These are phyloP conservation scores for Pangasius macronema DNA, from an alignment of 2,797 vertebrate genomes.

Conservation along the genomic window DNA sequence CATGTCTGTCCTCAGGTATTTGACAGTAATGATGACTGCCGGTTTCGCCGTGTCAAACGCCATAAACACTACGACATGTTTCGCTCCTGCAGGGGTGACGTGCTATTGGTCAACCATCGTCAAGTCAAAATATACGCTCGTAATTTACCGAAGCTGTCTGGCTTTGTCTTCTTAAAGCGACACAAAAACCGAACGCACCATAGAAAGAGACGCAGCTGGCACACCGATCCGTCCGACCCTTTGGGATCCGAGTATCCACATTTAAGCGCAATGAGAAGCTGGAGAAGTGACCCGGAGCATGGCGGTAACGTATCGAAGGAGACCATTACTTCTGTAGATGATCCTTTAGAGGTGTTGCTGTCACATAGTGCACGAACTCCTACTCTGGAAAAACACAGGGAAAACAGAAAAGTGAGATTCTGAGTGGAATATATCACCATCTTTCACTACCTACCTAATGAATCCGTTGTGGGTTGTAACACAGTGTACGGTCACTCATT, in stretches of 20 bases:
- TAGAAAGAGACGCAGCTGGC: conserved; percentile 77
- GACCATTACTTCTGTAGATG: conserved; percentile 76
- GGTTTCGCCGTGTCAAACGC: conserved; percentile 20
- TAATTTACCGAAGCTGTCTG: neutral
- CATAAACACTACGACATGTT: conserved; percentile 72
- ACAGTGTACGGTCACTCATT: neutral
- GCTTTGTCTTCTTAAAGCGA: conserved; percentile 7
- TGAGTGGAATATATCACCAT: neutral
- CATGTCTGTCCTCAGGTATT: conserved; percentile 29
- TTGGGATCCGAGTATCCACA: conserved; percentile 65
- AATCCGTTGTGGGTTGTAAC: neutral
- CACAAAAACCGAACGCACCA: conserved; percentile 39
- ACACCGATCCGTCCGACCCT: conserved; percentile 73
- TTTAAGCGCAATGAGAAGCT: conserved; percentile 51
- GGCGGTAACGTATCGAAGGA: conserved; percentile 73
- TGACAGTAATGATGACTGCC: conserved; percentile 28
- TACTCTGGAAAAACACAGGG: conserved; percentile 41
- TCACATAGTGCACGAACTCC: conserved; percentile 69
- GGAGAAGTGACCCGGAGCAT: conserved; percentile 48
- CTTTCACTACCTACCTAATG: neutral
- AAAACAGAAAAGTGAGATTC: conserved; percentile 34
- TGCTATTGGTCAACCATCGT: conserved; percentile 70
- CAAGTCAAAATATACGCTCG: conserved; percentile 55
- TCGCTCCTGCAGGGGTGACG: conserved; percentile 70
- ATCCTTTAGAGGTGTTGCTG: conserved; percentile 77